Percentiles rank a stretch among this genome's conserved stretches.
Evolutionary conservation across 2,113 vertebrate species (phyloP).

Genomic region (Rhinopomastus cyanomelas): DNA sequence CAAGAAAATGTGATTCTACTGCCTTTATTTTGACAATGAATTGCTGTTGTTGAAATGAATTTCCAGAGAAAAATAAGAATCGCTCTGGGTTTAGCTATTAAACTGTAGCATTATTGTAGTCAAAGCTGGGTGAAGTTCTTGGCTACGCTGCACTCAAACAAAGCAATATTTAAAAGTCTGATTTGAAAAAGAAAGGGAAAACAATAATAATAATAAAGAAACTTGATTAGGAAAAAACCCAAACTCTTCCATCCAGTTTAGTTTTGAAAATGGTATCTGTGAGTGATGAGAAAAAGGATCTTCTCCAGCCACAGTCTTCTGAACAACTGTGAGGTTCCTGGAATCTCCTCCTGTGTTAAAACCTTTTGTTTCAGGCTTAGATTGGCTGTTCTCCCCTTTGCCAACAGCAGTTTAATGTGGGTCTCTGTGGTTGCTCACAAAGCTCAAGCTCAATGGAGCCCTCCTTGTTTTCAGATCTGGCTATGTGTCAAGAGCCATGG

Average conservation of each 20-base stretch:
- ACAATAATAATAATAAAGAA: background rate
- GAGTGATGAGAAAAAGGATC: conserved; percentile 6
- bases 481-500: rapidly evolving
- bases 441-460: rapidly evolving
- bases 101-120: background rate
- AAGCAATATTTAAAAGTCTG: background rate
- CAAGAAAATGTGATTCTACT: background rate
- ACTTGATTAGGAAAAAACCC: background rate
- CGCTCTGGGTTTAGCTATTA: rapidly evolving
- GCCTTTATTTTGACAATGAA: background rate
- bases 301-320: background rate
- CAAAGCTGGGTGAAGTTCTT: background rate
- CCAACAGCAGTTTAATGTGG: rapidly evolving
- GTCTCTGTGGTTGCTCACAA: rapidly evolving
- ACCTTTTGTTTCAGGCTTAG: background rate
- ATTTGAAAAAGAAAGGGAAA: conserved; percentile 29
- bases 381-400: background rate
- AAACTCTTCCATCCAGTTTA: background rate
- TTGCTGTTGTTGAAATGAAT: background rate
- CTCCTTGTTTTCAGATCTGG: background rate
- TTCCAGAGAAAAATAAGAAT: background rate
- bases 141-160: background rate
- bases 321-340: conserved; percentile 3
- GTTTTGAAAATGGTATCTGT: background rate
- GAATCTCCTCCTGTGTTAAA: background rate